Evolutionary conservation across 2,113 vertebrate species (phyloP).

Genomic region (Platysteira castanea): DNA sequence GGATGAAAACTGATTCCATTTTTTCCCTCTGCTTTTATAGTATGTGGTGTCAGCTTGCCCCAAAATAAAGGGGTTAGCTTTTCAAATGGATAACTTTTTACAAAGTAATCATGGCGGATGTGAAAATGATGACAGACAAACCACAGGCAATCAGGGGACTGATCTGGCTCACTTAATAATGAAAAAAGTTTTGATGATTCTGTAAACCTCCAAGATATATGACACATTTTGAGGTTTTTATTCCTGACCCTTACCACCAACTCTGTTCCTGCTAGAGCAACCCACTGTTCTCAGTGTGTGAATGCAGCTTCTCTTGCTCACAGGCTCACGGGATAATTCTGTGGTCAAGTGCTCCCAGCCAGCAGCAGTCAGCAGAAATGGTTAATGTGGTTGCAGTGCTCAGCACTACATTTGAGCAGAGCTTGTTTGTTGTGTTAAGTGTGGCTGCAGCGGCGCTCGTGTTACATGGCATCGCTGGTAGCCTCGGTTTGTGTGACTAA

Average conservation of each 20-base stretch:
- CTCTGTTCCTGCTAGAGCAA: background rate
- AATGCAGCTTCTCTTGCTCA: background rate
- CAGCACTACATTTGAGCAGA: background rate
- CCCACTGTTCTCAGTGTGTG: background rate
- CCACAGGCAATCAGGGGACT: background rate
- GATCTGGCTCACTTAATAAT: background rate
- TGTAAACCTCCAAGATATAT: background rate
- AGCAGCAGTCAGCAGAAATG: constrained; percentile 56
- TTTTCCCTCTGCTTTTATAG: background rate
- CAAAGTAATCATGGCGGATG: background rate
- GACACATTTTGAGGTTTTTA: constrained; percentile 19
- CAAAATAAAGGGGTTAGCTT: constrained; percentile 30
- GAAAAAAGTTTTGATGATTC: background rate
- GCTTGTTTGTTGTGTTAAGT: background rate
- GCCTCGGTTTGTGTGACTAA: background rate
- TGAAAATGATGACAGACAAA: constrained; percentile 22
- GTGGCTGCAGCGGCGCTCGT: background rate
- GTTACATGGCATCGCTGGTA: background rate
- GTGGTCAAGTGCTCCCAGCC: background rate
- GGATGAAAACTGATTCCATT: background rate
- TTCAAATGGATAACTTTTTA: background rate
- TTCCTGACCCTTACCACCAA: background rate
- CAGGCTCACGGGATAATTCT: background rate
- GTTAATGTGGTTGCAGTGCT: constrained; percentile 26
- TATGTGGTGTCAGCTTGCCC: background rate